phyloP scores from a whole-genome alignment of 2,888 invertebrate genomes.

The Caenorhabditis panamensis region DNA sequence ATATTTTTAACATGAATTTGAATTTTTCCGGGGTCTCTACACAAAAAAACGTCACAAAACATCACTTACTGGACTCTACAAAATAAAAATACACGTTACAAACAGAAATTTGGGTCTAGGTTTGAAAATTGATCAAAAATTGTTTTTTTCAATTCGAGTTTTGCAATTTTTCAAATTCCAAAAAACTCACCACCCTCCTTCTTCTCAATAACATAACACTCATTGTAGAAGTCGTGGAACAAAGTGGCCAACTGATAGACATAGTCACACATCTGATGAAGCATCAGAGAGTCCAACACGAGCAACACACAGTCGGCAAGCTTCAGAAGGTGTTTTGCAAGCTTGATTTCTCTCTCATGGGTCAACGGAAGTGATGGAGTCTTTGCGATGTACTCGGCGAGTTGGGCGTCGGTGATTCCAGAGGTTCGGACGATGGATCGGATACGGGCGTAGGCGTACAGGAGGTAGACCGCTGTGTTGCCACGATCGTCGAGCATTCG shows the following conservation, averaged over 20 bases:
- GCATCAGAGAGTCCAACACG: conserved; percentile 85
- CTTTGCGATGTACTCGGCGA: conserved; percentile 85
- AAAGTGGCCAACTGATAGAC: conserved; percentile 93
- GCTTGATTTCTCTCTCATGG: conserved; percentile 95
- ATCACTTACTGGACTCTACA: too few species aligned
- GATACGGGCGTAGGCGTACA: conserved; percentile 95
- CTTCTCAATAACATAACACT: conserved; percentile 97
- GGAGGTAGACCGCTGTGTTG: conserved; percentile 96
- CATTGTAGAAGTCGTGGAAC: conserved; percentile 97
- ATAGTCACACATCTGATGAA: conserved; percentile 90
- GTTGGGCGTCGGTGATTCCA: conserved; percentile 81
- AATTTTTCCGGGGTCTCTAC: too few species aligned
- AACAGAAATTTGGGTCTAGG: too few species aligned
- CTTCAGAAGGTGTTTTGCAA: conserved; percentile 89
- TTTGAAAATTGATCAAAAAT: too few species aligned
- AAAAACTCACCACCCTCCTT: conserved; percentile 84
- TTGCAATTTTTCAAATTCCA: too few species aligned
- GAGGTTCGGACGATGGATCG: conserved; percentile 84
- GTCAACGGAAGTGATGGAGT: conserved; percentile 85
- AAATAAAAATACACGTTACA: too few species aligned
- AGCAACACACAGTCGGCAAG: conserved; percentile 91
- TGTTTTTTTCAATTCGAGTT: background rate
- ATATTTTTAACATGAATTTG: too few species aligned
- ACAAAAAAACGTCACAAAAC: too few species aligned
- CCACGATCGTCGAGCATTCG: conserved; percentile 99